phyloP scores from a whole-genome alignment of 2,113 vertebrate species.

The Diadophis punctatus region DNA sequence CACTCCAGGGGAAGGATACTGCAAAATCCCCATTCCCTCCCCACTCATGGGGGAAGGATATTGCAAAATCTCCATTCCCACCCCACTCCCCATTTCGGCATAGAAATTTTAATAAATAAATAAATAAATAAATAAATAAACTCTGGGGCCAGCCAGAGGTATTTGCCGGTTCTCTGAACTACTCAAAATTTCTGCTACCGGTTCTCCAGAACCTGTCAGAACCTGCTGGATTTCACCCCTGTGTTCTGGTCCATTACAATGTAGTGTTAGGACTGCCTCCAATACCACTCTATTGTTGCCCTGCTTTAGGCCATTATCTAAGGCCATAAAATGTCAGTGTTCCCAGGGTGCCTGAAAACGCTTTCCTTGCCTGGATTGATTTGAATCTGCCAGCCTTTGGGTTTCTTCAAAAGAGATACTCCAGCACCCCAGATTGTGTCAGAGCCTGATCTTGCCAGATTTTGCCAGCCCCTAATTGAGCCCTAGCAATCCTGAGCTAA shows the following conservation, averaged over 20 bases:
- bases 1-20: too few relatives aligned
- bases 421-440: background rate
- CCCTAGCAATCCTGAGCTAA: background rate
- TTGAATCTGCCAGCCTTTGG: background rate
- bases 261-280: background rate
- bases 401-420: background rate
- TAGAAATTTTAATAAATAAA: too few relatives aligned
- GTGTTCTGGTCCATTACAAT: background rate
- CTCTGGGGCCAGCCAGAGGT: too few relatives aligned
- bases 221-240: too few relatives aligned
- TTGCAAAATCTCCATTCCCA: too few relatives aligned
- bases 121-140: too few relatives aligned
- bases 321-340: background rate
- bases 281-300: background rate
- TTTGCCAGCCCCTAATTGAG: background rate
- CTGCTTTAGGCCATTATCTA: background rate
- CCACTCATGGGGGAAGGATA: too few relatives aligned
- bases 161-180: too few relatives aligned
- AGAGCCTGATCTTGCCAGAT: background rate
- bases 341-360: background rate
- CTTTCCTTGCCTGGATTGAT: background rate
- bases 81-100: too few relatives aligned
- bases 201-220: too few relatives aligned
- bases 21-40: too few relatives aligned
- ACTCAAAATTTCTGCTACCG: too few relatives aligned